Percentiles rank a stretch among this genome's conserved stretches.
These are phyloP conservation scores for Oryzias celebensis DNA, from an alignment of 2,113 vertebrate genomes.

Conservation along the genomic window DNA sequence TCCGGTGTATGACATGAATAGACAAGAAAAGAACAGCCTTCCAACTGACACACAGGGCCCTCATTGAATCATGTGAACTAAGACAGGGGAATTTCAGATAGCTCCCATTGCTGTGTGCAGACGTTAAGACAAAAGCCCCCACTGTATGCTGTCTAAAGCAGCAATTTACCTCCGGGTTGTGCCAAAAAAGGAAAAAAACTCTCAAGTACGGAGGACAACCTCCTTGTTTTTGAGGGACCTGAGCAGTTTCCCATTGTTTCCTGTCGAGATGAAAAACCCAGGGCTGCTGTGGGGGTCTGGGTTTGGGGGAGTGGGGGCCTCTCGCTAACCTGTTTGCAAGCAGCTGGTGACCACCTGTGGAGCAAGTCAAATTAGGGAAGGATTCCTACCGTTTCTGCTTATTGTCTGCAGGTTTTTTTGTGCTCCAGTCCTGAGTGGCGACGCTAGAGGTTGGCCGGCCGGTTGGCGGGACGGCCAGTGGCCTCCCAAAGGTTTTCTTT, in stretches of 20 bases:
- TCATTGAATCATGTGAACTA: slow-evolving; percentile 86
- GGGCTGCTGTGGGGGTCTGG: slow-evolving; percentile 54
- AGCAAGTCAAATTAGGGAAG: slow-evolving; percentile 94
- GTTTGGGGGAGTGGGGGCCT: slow-evolving; percentile 33
- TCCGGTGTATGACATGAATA: slow-evolving; percentile 73
- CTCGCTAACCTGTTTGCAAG: slow-evolving; percentile 86
- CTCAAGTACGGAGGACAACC: slow-evolving; percentile 40
- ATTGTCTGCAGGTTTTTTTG: slow-evolving; percentile 86
- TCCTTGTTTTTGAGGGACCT: slow-evolving; percentile 87
- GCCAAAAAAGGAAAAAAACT: slow-evolving; percentile 69
- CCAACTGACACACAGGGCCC: slow-evolving; percentile 83
- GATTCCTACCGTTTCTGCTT: slow-evolving; percentile 89
- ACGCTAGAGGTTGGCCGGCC: slow-evolving; percentile 44
- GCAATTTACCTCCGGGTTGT: slow-evolving; percentile 88
- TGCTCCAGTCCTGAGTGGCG: slow-evolving; percentile 70
- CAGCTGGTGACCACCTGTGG: slow-evolving; percentile 96
- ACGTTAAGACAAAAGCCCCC: slow-evolving; percentile 87
- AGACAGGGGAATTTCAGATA: slow-evolving; percentile 81
- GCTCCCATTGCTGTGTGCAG: slow-evolving; percentile 84
- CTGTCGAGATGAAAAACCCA: slow-evolving; percentile 58
- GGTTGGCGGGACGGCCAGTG: slow-evolving; percentile 19
- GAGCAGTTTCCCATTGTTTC: slow-evolving; percentile 81
- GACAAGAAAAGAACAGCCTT: slow-evolving; percentile 83
- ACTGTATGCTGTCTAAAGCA: slow-evolving; percentile 84
- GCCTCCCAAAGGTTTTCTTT: slow-evolving; percentile 30